Percentiles rank a stretch among this genome's conserved stretches.
phyloP scores from a whole-genome alignment of 2,888 invertebrate genomes.

The Tortricodes alternella region DNA sequence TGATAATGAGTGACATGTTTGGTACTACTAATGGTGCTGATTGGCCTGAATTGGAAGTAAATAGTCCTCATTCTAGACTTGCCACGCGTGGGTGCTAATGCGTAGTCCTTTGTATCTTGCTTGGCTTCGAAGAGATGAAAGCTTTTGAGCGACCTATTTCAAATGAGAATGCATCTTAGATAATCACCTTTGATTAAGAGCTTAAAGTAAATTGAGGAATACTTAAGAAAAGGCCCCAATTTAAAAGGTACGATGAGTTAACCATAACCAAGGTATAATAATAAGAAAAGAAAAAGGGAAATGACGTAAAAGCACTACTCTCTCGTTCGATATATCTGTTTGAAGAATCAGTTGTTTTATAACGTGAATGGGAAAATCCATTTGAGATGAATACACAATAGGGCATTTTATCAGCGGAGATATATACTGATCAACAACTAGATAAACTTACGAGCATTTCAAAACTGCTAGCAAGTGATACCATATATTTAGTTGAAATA shows the following conservation, averaged over 20 bases:
- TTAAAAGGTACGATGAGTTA: background rate
- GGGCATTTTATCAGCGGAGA: background rate
- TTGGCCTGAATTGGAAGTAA: too few relatives aligned
- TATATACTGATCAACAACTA: background rate
- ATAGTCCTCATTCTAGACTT: background rate
- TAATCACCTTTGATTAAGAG: background rate
- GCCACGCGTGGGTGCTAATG: background rate
- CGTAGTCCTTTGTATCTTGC: too few relatives aligned
- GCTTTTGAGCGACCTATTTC: background rate
- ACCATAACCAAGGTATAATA: background rate
- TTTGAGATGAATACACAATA: background rate
- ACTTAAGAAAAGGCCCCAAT: background rate
- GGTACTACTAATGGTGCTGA: too few relatives aligned
- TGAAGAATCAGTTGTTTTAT: background rate
- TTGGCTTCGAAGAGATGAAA: too few relatives aligned
- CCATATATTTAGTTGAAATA: too few relatives aligned
- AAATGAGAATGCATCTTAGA: background rate
- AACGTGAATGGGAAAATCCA: too few relatives aligned
- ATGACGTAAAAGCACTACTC: constrained; percentile 2
- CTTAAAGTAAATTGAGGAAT: background rate
- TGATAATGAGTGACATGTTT: background rate
- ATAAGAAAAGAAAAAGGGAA: background rate
- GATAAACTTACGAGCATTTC: background rate
- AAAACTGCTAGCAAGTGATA: too few relatives aligned
- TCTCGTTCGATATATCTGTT: background rate